Evolutionary conservation across 2,797 vertebrate genomes (phyloP).

Genomic region (Leptatherina wallacei): DNA sequence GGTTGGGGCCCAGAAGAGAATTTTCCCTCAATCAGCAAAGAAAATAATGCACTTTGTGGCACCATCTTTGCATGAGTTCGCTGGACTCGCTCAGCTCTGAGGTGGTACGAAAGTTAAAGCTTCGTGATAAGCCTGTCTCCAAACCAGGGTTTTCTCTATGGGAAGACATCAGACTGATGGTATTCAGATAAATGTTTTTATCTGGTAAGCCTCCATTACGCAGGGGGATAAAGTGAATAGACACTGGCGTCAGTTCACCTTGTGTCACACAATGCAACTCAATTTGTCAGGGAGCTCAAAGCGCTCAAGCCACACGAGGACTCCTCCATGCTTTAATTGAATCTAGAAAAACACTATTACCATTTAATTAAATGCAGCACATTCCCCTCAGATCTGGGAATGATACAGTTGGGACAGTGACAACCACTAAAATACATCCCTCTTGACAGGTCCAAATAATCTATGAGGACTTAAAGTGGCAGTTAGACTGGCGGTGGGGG

Average conservation of each 20-base stretch:
- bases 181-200: constrained; percentile 64
- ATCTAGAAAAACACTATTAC: constrained; percentile 51
- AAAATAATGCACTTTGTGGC: constrained; percentile 50
- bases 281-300: constrained; percentile 44
- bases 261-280: constrained; percentile 44
- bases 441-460: constrained; percentile 48
- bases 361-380: constrained; percentile 57
- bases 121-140: constrained; percentile 53
- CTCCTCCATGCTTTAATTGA: constrained; percentile 57
- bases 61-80: constrained; percentile 45
- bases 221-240: constrained; percentile 36
- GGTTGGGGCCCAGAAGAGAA: constrained; percentile 26
- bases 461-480: constrained; percentile 28
- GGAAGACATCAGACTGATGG: constrained; percentile 60
- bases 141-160: constrained; percentile 15
- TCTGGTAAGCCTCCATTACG: constrained; percentile 41
- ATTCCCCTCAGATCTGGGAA: constrained; percentile 41
- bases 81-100: constrained; percentile 45
- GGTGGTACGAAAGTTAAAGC: constrained; percentile 44
- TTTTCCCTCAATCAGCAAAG: constrained; percentile 25
- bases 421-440: constrained; percentile 47
- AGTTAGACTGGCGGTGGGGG: constrained; percentile 4
- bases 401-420: constrained; percentile 44
- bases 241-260: constrained; percentile 42
- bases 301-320: constrained; percentile 21